Conservation (phyloP, 2,797 vertebrate genomes). For the Gallinago nigripennis region DNA sequence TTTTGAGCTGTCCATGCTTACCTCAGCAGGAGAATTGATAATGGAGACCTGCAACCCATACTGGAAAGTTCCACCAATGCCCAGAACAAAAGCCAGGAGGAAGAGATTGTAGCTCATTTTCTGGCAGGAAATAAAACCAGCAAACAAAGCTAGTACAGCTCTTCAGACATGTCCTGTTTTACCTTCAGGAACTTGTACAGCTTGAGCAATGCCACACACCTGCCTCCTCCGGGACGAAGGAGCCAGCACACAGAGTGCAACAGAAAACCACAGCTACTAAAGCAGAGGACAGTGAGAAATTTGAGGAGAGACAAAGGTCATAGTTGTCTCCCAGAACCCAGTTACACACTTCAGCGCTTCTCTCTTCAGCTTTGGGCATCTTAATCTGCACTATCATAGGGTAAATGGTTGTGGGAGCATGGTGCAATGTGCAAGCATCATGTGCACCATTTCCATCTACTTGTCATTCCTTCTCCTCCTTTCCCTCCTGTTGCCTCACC, state of each 20-base stretch:
- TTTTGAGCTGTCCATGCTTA: slow-evolving; percentile 58
- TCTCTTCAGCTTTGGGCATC: neutral
- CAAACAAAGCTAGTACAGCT: neutral
- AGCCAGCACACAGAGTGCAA: neutral
- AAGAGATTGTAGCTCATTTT: slow-evolving; percentile 79
- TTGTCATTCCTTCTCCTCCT: neutral
- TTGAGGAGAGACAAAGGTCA: neutral
- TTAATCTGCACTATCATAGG: neutral
- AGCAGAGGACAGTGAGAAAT: neutral
- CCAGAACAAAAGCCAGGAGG: slow-evolving; percentile 78
- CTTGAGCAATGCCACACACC: neutral
- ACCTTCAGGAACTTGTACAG: neutral
- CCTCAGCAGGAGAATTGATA: slow-evolving; percentile 85
- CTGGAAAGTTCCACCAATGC: slow-evolving; percentile 84
- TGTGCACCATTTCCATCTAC: neutral
- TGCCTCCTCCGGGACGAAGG: neutral
- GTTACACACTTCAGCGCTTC: slow-evolving; percentile 44
- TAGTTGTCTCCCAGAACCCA: neutral
- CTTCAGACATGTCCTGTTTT: neutral
- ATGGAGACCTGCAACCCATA: slow-evolving; percentile 79
- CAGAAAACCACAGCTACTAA: neutral
- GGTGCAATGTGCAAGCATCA: neutral
- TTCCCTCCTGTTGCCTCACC: neutral
- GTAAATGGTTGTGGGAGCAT: neutral
- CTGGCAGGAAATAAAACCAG: slow-evolving; percentile 40